Percentiles rank a stretch among this genome's conserved stretches.
Evolutionary conservation across 2,113 vertebrate genomes (phyloP).

Genomic region (Lagopus leucura): DNA sequence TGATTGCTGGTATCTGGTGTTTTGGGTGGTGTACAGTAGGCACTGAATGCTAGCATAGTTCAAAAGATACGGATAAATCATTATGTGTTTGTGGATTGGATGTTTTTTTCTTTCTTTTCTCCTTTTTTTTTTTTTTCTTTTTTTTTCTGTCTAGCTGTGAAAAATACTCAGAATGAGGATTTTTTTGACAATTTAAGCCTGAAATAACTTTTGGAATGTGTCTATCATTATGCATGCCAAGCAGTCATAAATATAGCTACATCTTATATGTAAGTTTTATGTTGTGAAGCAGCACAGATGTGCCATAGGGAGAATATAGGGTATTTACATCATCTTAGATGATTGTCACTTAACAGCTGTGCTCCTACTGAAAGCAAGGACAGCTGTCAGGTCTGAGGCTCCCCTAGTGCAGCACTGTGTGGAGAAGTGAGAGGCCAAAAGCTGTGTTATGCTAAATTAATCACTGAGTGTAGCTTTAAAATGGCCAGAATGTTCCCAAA

Average conservation of each 20-base stretch:
- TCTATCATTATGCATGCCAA: background rate
- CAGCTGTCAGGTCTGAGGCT: background rate
- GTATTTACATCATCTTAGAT: background rate
- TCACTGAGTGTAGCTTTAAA: background rate
- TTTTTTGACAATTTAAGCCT: background rate
- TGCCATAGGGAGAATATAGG: background rate
- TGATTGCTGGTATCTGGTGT: background rate
- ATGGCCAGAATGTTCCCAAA: background rate
- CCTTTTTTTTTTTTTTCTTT: background rate
- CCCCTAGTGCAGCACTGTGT: background rate
- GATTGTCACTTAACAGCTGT: background rate
- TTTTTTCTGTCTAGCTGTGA: background rate
- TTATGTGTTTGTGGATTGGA: background rate
- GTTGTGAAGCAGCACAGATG: background rate
- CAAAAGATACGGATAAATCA: background rate
- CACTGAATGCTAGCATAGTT: background rate
- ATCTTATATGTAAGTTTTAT: background rate
- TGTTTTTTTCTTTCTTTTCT: no score
- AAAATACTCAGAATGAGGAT: background rate
- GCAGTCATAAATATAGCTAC: background rate
- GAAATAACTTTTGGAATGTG: background rate
- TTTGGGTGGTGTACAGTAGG: background rate
- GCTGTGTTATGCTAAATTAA: background rate
- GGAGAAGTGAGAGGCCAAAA: background rate
- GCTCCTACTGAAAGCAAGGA: background rate